Base-by-base conservation (phyloP, 1,140 invertebrate species). In the Heliconius hewitsoni region DNA sequence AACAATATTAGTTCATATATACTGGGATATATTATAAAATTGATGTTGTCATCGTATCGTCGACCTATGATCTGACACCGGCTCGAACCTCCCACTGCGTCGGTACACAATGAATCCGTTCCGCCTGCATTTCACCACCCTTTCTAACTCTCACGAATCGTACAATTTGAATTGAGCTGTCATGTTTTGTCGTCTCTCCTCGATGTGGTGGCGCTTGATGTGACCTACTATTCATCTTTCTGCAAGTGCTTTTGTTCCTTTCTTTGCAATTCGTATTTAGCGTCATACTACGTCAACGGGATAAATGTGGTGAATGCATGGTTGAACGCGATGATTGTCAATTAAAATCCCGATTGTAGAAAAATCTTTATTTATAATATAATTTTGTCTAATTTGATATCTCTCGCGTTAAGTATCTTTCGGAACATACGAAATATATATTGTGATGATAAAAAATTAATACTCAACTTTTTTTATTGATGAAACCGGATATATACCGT, bases 141-240 rank as follows among this genome's bases (percentile, higher is more conserved):
- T 88, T 88, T 87, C 85, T 84, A 85, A 89, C 86, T 86, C 85
- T 87, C 85, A 84, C 86, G 84, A 74, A 81, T 80, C 83, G 82
- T 82, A 90, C 85, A 90, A 89, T 86, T 85, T 88, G 85, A 89
- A 88, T 90, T 87, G 89, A 90, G 83, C 86, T 89, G 89, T 91
- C 90, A 89, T 87, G 88, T 91, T 88, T 89, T 87, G 85, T 87
- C 60, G 85, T 86, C 87, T 89, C 91, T 90, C 86, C 82, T 83
- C 77, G 60, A 46, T 30, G 11, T 27, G 9, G 60, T 66, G 23
- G 11, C 60, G 13, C 27, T 66, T 66, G 27, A 16, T 66, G 23
- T 66, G 60, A 9, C 11, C 27, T 66, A 30, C 27, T 27, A 66
- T 66, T 27, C 73, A 79, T 76, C 70, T 79, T 77, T 74, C 46